Percentiles rank a stretch among this genome's conserved stretches.
These are phyloP conservation scores for Crotalus helleri DNA, from an alignment of 2,113 vertebrate species.

Conservation along the genomic window DNA sequence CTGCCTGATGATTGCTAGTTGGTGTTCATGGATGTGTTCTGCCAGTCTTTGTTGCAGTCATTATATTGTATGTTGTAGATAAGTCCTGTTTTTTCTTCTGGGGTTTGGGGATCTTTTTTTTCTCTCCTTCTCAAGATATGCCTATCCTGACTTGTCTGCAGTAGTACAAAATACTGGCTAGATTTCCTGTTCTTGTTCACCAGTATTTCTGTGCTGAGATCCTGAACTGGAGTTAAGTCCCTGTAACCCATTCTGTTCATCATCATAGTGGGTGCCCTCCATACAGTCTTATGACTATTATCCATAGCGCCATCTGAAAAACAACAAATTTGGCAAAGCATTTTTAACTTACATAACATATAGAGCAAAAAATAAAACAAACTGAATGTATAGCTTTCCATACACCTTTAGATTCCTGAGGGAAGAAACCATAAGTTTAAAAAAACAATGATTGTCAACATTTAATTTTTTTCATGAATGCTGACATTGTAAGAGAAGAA, in stretches of 20 bases:
- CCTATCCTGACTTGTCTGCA: neutral
- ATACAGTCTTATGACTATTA: neutral
- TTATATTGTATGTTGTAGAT: neutral
- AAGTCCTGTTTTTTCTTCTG: neutral
- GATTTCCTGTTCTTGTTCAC: neutral
- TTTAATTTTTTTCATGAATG: conserved; percentile 59
- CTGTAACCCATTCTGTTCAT: neutral
- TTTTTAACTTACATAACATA: neutral
- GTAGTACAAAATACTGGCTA: neutral
- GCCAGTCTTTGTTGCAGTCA: neutral
- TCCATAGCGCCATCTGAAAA: neutral
- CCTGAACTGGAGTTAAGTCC: neutral
- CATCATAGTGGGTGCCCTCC: neutral
- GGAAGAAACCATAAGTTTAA: conserved; percentile 45
- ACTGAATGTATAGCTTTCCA: conserved; percentile 46
- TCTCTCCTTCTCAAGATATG: neutral
- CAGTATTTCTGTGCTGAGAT: neutral
- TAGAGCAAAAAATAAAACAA: conserved; percentile 18
- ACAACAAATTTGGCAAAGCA: neutral
- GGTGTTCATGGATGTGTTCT: neutral
- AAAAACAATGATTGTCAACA: conserved; percentile 51
- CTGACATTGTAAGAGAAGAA: conserved; percentile 46
- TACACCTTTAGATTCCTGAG: conserved; percentile 26
- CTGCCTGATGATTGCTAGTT: neutral
- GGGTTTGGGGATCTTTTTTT: neutral